phyloP scores from a whole-genome alignment of 2,113 vertebrate species.

The Regulus satrapa region DNA sequence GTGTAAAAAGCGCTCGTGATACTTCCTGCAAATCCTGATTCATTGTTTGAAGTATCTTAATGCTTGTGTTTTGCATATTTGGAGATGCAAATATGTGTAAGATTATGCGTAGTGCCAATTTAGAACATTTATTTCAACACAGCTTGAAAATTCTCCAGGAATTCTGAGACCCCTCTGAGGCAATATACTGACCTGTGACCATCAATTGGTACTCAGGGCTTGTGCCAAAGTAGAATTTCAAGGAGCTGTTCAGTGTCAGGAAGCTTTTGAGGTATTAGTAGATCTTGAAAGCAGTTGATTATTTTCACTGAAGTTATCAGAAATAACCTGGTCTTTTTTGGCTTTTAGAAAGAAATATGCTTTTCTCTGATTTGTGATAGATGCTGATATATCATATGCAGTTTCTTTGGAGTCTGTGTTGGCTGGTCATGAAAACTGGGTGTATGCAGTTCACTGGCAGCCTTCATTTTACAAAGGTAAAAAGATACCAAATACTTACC shows the following conservation, averaged over 20 bases:
- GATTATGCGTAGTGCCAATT: fast-evolving
- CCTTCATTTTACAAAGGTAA: constrained; percentile 84
- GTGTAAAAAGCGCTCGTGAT: background rate
- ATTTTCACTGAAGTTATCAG: background rate
- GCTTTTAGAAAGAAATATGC: background rate
- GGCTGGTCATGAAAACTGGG: constrained; percentile 95
- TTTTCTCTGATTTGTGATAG: constrained; percentile 66
- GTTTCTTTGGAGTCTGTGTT: constrained; percentile 89
- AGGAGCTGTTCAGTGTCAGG: background rate
- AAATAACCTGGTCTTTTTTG: background rate
- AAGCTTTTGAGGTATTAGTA: background rate
- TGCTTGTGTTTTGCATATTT: background rate
- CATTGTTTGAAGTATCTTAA: background rate
- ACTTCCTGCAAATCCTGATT: background rate
- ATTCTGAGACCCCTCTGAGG: background rate
- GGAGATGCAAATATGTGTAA: background rate
- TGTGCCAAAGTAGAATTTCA: background rate
- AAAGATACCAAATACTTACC: background rate
- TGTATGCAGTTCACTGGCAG: constrained; percentile 94
- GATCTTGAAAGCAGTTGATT: background rate
- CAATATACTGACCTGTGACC: background rate
- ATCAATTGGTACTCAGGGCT: background rate
- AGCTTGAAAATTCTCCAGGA: background rate
- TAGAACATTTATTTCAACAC: background rate
- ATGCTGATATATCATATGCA: constrained; percentile 69